Evolutionary conservation across 2,113 vertebrate genomes (phyloP), one percentile per base, ranked within the genome.

Genomic region (Miniopterus natalensis): DNA sequence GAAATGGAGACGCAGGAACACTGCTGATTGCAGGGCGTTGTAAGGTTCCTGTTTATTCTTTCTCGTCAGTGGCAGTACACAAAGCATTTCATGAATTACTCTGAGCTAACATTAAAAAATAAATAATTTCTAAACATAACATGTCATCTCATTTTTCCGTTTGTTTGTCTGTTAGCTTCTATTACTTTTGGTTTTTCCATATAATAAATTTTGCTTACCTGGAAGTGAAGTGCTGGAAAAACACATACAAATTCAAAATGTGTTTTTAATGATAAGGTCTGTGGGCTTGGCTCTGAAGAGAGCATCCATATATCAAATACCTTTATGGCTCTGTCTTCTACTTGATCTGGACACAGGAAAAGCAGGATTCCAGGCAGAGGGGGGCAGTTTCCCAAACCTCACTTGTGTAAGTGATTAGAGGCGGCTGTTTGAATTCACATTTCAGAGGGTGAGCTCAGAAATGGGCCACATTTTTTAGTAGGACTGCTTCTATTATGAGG

Each of bases 401-500:
- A 96, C 98, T 99, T 98, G 98, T 98, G 98, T 97, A 98, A 98
- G 97, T 99, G 98, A 99, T 99, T 99, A 99, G 94, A 96, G 96
- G 95, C 98, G 99, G 99, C 98, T 99, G 98, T 99, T 99, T 99
- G 92, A 98, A 98, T 99, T 99, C 98, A 98, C 98, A 97, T 99
- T 99, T 98, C 95, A 95, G 89, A 98, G 97, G 97, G 98, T 99
- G 98, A 99, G 98, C 98, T 99, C 98, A 98, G 96, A 98, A 99
- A 98, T 98, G 98, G 98, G 98, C 97, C 95, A 96, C 97, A 98
- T 98, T 98, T 99, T 98, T 98, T 36, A 42, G 98, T 90, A 92
- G 80, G 84, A 93, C 95, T 97, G 81, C 78, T 97, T 98, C n/a
- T 93, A 81, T n/a, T 51, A 75, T 77, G n/a, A 85, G 89, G 90